phyloP scores from a whole-genome alignment of 2,888 invertebrate genomes.

The Orthosia cruda region DNA sequence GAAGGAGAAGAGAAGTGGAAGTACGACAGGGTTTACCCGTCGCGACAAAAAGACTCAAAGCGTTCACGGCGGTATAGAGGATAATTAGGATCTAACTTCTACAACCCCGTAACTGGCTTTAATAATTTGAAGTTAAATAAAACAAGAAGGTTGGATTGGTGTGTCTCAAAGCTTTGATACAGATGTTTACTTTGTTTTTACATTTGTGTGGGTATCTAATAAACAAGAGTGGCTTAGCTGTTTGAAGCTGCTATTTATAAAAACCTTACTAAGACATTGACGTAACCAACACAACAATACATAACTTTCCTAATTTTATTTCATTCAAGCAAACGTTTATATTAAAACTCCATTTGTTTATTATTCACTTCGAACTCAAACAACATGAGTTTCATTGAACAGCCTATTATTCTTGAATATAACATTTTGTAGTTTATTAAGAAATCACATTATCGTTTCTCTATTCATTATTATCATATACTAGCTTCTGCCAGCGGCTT shows the following conservation, averaged over 20 bases:
- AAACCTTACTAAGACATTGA: conserved; percentile 15
- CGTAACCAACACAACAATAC: conserved; percentile 17
- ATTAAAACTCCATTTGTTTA: conserved; percentile 15
- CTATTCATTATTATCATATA: too few relatives aligned
- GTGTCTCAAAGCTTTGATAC: background rate
- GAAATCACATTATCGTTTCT: background rate
- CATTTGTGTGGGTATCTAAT: background rate
- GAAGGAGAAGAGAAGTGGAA: too few relatives aligned
- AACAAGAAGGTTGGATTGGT: too few relatives aligned
- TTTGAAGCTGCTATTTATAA: conserved; percentile 26
- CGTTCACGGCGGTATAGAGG: too few relatives aligned
- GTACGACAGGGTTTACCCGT: too few relatives aligned
- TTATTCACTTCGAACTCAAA: conserved; percentile 27
- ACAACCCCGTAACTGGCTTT: too few relatives aligned
- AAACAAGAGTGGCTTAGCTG: background rate
- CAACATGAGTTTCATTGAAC: conserved; percentile 17
- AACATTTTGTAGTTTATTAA: conserved; percentile 23
- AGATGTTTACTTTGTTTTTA: background rate
- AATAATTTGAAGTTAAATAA: too few relatives aligned
- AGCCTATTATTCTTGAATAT: background rate
- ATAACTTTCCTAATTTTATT: conserved; percentile 44
- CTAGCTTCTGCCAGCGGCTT: too few relatives aligned
- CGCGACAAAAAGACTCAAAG: too few relatives aligned
- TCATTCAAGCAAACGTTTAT: conserved; percentile 42
- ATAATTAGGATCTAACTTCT: too few relatives aligned